Evolutionary conservation across 2,888 invertebrate genomes (phyloP).

Genomic region (Tachina lurida): DNA sequence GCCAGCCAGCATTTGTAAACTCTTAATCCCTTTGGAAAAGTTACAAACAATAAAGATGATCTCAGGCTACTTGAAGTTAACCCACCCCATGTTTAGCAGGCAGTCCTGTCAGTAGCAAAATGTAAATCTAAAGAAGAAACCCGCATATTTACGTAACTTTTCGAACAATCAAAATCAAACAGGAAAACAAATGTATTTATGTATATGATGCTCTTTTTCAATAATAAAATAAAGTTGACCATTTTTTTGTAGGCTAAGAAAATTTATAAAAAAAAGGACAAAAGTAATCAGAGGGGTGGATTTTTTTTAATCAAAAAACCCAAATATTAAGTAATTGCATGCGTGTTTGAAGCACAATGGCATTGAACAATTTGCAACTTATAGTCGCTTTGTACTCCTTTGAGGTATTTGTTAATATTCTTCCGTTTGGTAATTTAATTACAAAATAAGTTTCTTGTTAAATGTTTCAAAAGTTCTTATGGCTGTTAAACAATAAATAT

Average conservation of each 20-base stretch:
- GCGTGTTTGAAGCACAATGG: not conserved
- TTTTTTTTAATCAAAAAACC: not conserved
- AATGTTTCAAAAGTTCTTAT: no score
- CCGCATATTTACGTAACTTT: conserved; percentile 57
- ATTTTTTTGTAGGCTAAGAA: conserved; percentile 23
- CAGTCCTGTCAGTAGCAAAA: not conserved
- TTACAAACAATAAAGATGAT: conserved; percentile 45
- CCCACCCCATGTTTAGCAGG: conserved; percentile 9
- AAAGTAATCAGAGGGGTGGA: not conserved
- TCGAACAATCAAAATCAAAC: conserved; percentile 40
- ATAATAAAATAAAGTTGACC: conserved; percentile 33
- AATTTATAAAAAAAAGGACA: conserved; percentile 1
- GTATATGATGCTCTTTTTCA: conserved; percentile 52
- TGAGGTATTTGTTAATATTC: not conserved
- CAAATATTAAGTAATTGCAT: conserved; percentile 32
- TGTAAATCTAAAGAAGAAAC: conserved; percentile 37
- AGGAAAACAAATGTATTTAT: conserved; percentile 9
- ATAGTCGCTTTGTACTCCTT: conserved; percentile 23
- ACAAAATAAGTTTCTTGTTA: not conserved
- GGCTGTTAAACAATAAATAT: no score
- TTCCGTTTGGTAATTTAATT: no score
- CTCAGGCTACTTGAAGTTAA: conserved; percentile 15
- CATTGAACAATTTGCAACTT: not conserved
- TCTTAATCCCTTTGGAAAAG: conserved; percentile 50
- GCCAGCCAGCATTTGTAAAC: conserved; percentile 16